These are phyloP conservation scores for Drosophila obscura DNA, from an alignment of 1,140 invertebrate genomes.

Conservation along the genomic window DNA sequence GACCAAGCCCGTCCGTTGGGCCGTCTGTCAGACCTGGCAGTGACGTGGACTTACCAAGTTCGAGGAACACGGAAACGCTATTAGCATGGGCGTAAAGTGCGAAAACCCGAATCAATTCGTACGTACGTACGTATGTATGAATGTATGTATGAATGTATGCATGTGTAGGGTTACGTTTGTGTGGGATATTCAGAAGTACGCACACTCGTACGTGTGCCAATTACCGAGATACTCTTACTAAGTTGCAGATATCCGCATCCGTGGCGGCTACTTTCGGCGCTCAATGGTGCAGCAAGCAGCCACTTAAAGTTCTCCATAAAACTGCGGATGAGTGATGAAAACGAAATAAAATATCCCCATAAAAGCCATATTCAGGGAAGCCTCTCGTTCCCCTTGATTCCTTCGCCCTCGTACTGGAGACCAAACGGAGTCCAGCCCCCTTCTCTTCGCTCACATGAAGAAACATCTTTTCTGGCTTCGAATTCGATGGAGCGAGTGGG, in stretches of 20 bases:
- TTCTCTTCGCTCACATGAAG: background rate
- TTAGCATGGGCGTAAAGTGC: slow-evolving; percentile 71
- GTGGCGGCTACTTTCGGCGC: slow-evolving; percentile 11
- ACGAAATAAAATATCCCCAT: slow-evolving; percentile 45
- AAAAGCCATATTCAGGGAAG: slow-evolving; percentile 22
- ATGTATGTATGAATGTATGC: background rate
- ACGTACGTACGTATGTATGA: slow-evolving; percentile 2
- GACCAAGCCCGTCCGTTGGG: slow-evolving; percentile 38
- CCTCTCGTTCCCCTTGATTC: slow-evolving; percentile 7
- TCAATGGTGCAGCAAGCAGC: slow-evolving; percentile 50
- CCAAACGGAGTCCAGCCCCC: background rate
- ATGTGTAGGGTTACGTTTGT: slow-evolving; percentile 11
- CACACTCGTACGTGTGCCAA: slow-evolving; percentile 24
- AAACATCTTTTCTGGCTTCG: slow-evolving; percentile 21
- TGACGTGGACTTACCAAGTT: slow-evolving; percentile 45
- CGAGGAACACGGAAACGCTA: slow-evolving; percentile 68
- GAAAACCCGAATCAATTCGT: slow-evolving; percentile 53
- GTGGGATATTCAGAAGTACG: slow-evolving; percentile 10
- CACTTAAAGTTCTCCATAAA: slow-evolving; percentile 65
- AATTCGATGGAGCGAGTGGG: background rate
- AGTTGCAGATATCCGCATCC: slow-evolving; percentile 30
- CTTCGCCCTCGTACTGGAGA: background rate
- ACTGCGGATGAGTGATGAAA: slow-evolving; percentile 48
- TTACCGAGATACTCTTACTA: slow-evolving; percentile 41
- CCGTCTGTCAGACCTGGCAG: slow-evolving; percentile 49